Base-by-base conservation (phyloP, 2,888 invertebrate species). In the Drosophila siamana region DNA sequence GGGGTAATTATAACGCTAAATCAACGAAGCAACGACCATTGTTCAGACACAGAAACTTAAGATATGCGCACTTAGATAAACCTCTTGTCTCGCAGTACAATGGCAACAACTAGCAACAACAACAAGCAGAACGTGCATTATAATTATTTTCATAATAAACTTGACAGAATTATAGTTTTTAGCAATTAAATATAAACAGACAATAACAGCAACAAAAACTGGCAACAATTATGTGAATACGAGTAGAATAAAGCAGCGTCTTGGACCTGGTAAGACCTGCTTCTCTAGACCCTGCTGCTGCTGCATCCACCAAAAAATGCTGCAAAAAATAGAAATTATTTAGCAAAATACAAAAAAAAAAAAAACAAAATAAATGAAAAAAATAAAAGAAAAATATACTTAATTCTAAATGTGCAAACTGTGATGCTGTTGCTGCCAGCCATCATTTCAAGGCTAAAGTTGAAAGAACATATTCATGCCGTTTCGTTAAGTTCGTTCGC, bases 101-200 rank as follows among this genome's bases (percentile, higher is more conserved):
- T 84, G 79, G 83, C 83, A 77, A 9, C 63, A 41, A 43, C 52
- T 43, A 55, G 22, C 44, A 55, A 41, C 52, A 59, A 54, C 57
- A 47, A 24, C 52, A 54, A 50, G 51, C 64, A 70, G 67, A 83
- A 74, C 86, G 78, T 84, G 88, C 81, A 85, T 86, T 86, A 86
- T 85, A 85, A 85, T 85, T 85, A 85, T 85, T 86, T 88, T 86
- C 85, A 85, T 85, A 85, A 85, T 88, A 85, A 88, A 88, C 89
- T 85, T 88, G 88, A 88, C 89, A 85, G 85, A 85, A 85, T 86
- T 85, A 88, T 85, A 88, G 89, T 88, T 88, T 88, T 81, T 69
- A 88, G 89, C 88, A 88, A 85, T 88, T 85, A 85, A 88, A 85
- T 81, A 86, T 86, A 84, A 87, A 60, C 82, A 85, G 73, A 67